These are phyloP conservation scores for Leptinotarsa haldemani DNA, from an alignment of 2,888 invertebrate genomes.

Conservation along the genomic window DNA sequence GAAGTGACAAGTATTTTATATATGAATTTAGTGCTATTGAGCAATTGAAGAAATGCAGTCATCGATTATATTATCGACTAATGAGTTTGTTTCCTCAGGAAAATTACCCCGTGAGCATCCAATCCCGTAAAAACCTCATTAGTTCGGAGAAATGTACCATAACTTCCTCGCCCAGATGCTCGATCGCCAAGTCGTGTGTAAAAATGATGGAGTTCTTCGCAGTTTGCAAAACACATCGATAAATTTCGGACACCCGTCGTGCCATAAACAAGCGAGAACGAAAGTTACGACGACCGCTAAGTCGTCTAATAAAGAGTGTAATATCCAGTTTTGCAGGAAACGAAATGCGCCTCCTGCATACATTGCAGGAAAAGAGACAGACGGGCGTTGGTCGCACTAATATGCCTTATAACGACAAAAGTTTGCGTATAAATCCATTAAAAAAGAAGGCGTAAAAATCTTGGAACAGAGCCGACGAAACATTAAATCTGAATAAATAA, in stretches of 20 bases:
- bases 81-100: background rate
- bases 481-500: conserved; percentile 61
- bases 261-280: conserved; percentile 33
- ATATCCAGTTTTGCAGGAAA: conserved; percentile 35
- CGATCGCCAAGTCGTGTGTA: conserved; percentile 29
- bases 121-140: conserved; percentile 13
- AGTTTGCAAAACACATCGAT: conserved; percentile 42
- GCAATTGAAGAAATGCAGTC: background rate
- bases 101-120: background rate
- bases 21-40: background rate
- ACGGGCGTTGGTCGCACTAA: conserved; percentile 19
- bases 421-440: conserved; percentile 53
- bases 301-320: conserved; percentile 34
- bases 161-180: conserved; percentile 19
- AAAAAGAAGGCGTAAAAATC: conserved; percentile 41
- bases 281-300: conserved; percentile 28
- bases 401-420: conserved; percentile 33
- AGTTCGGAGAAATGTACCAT: conserved; percentile 14
- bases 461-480: conserved; percentile 40
- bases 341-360: conserved; percentile 24
- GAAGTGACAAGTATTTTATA: background rate
- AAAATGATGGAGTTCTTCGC: conserved; percentile 37
- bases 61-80: background rate
- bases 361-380: background rate
- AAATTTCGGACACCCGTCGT: conserved; percentile 41